phyloP scores from a whole-genome alignment of 2,797 vertebrate genomes.

The Ctenopoma multispine region DNA sequence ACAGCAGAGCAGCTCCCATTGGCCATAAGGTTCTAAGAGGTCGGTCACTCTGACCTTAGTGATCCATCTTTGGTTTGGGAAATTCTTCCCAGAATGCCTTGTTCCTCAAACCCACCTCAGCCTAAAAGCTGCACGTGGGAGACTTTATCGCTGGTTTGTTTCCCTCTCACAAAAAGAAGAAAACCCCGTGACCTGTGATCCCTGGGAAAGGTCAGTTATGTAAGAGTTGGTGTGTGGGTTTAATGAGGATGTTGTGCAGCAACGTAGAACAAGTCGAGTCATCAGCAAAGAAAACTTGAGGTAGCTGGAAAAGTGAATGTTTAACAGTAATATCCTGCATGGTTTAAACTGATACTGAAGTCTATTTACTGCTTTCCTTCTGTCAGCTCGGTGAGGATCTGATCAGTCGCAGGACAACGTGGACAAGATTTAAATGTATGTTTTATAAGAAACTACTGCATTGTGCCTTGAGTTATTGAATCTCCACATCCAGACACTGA shows the following conservation, averaged over 20 bases:
- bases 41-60: conserved; percentile 36
- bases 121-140: conserved; percentile 42
- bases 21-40: conserved; percentile 17
- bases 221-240: conserved; percentile 46
- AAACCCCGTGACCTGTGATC: conserved; percentile 61
- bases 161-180: conserved; percentile 19
- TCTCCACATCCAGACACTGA: conserved; percentile 33
- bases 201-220: conserved; percentile 60
- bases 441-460: conserved; percentile 29
- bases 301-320: conserved; percentile 6
- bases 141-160: conserved; percentile 36
- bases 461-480: conserved; percentile 36
- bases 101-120: conserved; percentile 39
- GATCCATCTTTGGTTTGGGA: conserved; percentile 11
- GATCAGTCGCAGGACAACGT: conserved; percentile 6
- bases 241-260: conserved; percentile 35
- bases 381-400: conserved; percentile 11
- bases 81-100: conserved; percentile 10
- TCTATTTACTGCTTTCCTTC: conserved; percentile 26
- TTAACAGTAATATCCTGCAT: conserved; percentile 9
- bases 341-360: too few species aligned
- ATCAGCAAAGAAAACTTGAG: conserved; percentile 7
- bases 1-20: conserved; percentile 7
- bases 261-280: neutral
- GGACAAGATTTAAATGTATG: conserved; percentile 23